These are phyloP conservation scores for Manduca sexta DNA, from an alignment of 1,140 invertebrate genomes.

Conservation along the genomic window DNA sequence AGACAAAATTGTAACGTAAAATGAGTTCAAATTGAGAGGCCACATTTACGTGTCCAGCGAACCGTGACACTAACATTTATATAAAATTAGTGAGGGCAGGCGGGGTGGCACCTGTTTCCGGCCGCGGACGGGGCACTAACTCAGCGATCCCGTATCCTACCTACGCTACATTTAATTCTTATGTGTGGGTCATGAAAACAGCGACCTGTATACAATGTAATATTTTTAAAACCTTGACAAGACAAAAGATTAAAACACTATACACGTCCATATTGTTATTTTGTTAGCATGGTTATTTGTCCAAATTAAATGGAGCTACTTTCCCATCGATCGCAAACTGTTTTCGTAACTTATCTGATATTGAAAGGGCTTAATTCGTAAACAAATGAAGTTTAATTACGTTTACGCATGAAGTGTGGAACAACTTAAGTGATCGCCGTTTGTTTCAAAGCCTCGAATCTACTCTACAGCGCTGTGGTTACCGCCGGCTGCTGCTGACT, in stretches of 20 bases:
- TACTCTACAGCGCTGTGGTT: slow-evolving; percentile 31
- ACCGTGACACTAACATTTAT: slow-evolving; percentile 16
- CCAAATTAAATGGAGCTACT: no score
- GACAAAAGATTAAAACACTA: no score
- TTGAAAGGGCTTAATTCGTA: no score
- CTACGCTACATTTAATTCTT: slow-evolving; percentile 60
- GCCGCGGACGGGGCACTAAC: slow-evolving; percentile 46
- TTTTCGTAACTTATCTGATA: no score
- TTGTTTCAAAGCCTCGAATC: slow-evolving; percentile 13
- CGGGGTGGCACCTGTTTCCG: slow-evolving; percentile 52
- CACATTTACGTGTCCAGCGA: slow-evolving; percentile 6
- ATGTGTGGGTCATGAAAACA: slow-evolving; percentile 29
- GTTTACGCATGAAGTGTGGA: no score
- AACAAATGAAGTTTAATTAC: no score
- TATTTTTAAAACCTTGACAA: not conserved
- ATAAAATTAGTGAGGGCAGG: slow-evolving; percentile 56
- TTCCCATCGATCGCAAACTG: no score
- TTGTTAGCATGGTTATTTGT: no score
- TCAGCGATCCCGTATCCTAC: slow-evolving; percentile 54
- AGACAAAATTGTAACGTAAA: not conserved
- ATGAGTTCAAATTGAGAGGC: not conserved
- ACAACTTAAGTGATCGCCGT: not conserved
- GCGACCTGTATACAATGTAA: slow-evolving; percentile 14
- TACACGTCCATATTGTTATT: no score
- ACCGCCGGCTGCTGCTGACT: slow-evolving; percentile 40